Base-by-base conservation (phyloP, 1,140 invertebrate genomes). In the Drosophila navojoa region DNA sequence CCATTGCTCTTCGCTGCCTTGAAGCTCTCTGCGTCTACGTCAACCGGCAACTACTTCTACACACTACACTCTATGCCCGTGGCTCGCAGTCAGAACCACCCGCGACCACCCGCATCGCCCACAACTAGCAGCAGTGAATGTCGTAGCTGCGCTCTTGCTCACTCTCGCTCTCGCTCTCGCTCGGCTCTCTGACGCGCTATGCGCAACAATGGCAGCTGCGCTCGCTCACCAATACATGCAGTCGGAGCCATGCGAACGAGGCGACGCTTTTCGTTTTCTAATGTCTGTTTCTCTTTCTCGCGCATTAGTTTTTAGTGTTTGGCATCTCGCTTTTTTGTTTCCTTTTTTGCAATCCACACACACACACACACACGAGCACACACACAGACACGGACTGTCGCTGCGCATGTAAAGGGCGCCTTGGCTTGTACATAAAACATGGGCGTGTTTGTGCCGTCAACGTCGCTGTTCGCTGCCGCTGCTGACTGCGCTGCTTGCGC, bases 291-390 rank as follows among this genome's bases (percentile, higher is more conserved):
- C 90, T 91, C 90, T 91, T 89, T 91, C 90, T 89, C 59, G 81
- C 90, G 82, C 90, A 80, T 91, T 91, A 91, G 90, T 81, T 90
- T 79, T 90, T 90, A 90, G 86, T 62, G 86, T 89, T 91, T 91
- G 91, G 77, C 90, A 74, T 91, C 90, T 91, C 90, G 80, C 77
- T 91, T 91, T 89, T 85, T 91, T 91, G 67, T 82, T 77, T 91
- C 73, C 77, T 87, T 91, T 91, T 91, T 91, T 76, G 57, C 73
- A 49, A 64, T 7, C 5, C 59, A 42, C 59, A 66, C 45, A 63
- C 27, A 29, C 2, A 29, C 27, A 4, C 61, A 55, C 53, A 60
- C 27, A 62, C 15, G 45, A 11, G 44, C 15, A 27, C 35, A 62
- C n/a, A 47, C 15, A 27, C 35, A 62, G 19, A 47, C 32, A 69